Conservation (phyloP, 2,113 vertebrate species). For the Barnardius zonarius region DNA sequence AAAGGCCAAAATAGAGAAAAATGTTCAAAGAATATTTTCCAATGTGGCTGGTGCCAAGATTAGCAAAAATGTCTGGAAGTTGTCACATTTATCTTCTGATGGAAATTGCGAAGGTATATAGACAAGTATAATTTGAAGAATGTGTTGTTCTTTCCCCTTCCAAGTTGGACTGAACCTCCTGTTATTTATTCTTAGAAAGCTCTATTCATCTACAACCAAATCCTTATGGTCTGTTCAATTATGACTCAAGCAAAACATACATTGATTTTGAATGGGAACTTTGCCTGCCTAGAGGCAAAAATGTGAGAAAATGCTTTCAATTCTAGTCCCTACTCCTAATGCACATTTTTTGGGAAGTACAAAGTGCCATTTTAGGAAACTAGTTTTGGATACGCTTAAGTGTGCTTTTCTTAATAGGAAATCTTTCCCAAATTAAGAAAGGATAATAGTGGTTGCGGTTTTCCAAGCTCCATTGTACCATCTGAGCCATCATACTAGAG, state of each 20-base stretch:
- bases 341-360: background rate
- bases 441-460: background rate
- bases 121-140: constrained; percentile 58
- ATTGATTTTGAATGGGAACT: constrained; percentile 1
- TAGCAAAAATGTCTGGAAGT: constrained; percentile 54
- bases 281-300: background rate
- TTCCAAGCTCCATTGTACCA: background rate
- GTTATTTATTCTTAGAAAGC: constrained; percentile 56
- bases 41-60: constrained; percentile 37
- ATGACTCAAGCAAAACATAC: background rate
- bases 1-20: constrained; percentile 10
- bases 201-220: constrained; percentile 45
- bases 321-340: background rate
- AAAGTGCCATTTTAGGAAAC: background rate
- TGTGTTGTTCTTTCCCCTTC: constrained; percentile 25
- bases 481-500: background rate
- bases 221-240: constrained; percentile 22
- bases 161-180: constrained; percentile 16
- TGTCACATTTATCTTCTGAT: constrained; percentile 54
- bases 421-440: background rate
- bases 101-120: constrained; percentile 49
- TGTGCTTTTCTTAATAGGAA: background rate
- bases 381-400: background rate
- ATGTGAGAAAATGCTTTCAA: background rate
- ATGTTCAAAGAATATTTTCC: constrained; percentile 52